A percentile compares a stretch with the other conserved stretches of the same genome.
These are phyloP conservation scores for Magallana nippona DNA, from an alignment of 2,888 invertebrate genomes.

Conservation along the genomic window DNA sequence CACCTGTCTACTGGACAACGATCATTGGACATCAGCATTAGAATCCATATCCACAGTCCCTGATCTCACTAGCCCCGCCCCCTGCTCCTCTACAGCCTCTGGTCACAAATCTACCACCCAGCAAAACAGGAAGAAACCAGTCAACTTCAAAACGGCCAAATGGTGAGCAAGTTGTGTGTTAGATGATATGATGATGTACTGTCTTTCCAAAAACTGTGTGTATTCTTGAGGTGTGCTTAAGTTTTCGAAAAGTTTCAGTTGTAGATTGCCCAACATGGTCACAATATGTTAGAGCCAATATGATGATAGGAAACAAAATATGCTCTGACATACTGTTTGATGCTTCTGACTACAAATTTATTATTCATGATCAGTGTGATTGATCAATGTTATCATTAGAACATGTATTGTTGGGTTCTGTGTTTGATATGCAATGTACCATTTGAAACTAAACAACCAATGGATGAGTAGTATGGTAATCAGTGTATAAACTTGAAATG, in stretches of 20 bases:
- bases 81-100: not conserved
- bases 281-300: too few relatives aligned
- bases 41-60: not conserved
- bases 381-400: not conserved
- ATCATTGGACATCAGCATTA: not conserved
- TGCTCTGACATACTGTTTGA: too few relatives aligned
- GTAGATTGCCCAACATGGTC: too few relatives aligned
- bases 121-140: not conserved
- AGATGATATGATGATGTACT: not conserved
- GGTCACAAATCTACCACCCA: not conserved
- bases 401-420: not conserved
- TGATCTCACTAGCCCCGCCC: not conserved
- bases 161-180: not conserved
- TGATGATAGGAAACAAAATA: too few relatives aligned
- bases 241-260: not conserved
- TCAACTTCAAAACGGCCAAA: constrained; percentile 4
- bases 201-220: not conserved
- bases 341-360: too few relatives aligned
- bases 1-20: not conserved
- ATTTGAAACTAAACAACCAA: not conserved
- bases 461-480: not conserved
- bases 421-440: too few relatives aligned
- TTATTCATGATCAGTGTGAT: too few relatives aligned
- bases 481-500: too few relatives aligned
- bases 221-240: not conserved